Conservation (phyloP, 2,888 invertebrate species). For the Heteromurus nitidus region DNA sequence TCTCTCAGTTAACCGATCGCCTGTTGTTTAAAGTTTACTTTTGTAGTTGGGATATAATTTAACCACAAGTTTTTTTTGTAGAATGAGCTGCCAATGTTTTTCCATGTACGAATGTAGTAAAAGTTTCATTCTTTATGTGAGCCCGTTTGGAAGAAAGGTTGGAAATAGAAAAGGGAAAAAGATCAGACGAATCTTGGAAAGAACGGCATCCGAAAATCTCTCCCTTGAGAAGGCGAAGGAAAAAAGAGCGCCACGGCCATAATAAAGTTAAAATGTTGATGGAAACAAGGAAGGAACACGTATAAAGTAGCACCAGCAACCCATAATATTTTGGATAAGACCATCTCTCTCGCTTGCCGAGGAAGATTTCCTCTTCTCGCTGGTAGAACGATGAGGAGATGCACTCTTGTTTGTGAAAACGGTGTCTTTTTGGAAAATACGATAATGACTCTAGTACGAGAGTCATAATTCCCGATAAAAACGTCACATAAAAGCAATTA, state of each 20-base stretch:
- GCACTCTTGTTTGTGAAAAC: conserved; percentile 52
- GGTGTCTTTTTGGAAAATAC: conserved; percentile 71
- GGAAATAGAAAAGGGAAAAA: conserved; percentile 19
- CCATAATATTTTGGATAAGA: conserved; percentile 32
- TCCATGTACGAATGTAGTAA: conserved; percentile 9
- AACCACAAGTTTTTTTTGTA: conserved; percentile 15
- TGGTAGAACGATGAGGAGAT: background rate
- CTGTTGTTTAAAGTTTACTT: background rate
- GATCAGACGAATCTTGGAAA: conserved; percentile 8
- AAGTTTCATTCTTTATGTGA: background rate
- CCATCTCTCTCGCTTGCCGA: background rate
- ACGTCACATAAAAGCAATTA: conserved; percentile 73
- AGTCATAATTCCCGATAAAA: conserved; percentile 73
- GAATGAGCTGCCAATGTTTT: conserved; percentile 34
- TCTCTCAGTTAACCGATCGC: background rate
- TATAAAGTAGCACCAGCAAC: conserved; percentile 23
- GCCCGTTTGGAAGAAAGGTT: background rate
- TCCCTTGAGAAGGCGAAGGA: conserved; percentile 39
- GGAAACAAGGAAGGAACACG: conserved; percentile 48
- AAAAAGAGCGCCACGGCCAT: conserved; percentile 16
- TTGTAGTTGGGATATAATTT: background rate
- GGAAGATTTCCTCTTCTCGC: conserved; percentile 9
- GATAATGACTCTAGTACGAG: conserved; percentile 70
- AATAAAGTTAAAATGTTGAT: conserved; percentile 61
- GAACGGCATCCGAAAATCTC: conserved; percentile 35